Conservation (phyloP, 1,140 invertebrate genomes). For the Odontomachus brunneus region DNA sequence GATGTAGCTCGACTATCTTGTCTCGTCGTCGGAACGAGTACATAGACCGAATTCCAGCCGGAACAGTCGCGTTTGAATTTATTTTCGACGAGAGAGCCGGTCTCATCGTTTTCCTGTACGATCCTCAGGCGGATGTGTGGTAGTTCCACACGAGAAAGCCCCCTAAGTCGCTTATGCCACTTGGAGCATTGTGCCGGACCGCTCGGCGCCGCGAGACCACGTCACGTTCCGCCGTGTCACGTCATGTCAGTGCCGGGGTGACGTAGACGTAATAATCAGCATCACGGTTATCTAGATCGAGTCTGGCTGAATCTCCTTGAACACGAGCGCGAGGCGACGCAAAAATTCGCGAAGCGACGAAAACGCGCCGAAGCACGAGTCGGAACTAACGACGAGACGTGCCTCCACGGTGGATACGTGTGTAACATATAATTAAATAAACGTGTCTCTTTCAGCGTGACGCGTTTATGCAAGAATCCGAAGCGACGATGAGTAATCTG, state of each 20-base stretch:
- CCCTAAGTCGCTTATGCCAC: neutral
- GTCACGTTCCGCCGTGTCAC: constrained; percentile 61
- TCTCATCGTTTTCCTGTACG: constrained; percentile 39
- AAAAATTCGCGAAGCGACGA: constrained; percentile 26
- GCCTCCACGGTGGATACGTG: too few relatives aligned
- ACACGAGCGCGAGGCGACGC: neutral
- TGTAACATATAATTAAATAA: constrained; percentile 38
- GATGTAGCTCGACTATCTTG: neutral
- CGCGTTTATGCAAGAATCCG: neutral
- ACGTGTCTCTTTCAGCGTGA: neutral
- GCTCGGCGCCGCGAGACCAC: constrained; percentile 5
- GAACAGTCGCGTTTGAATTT: constrained; percentile 27
- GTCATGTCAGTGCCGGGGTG: constrained; percentile 14
- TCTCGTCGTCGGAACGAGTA: neutral
- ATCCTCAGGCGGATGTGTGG: constrained; percentile 28
- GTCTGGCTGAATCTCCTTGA: neutral
- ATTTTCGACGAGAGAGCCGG: constrained; percentile 16
- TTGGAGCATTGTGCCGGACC: neutral
- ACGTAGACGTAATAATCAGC: constrained; percentile 58
- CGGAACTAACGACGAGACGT: constrained; percentile 50
- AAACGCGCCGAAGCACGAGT: constrained; percentile 27
- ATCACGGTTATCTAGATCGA: constrained; percentile 39
- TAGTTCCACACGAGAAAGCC: constrained; percentile 58
- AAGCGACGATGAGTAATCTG: neutral
- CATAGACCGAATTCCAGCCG: constrained; percentile 5